Evolutionary conservation across 2,797 vertebrate genomes (phyloP).

Genomic region (Danio kyathit): DNA sequence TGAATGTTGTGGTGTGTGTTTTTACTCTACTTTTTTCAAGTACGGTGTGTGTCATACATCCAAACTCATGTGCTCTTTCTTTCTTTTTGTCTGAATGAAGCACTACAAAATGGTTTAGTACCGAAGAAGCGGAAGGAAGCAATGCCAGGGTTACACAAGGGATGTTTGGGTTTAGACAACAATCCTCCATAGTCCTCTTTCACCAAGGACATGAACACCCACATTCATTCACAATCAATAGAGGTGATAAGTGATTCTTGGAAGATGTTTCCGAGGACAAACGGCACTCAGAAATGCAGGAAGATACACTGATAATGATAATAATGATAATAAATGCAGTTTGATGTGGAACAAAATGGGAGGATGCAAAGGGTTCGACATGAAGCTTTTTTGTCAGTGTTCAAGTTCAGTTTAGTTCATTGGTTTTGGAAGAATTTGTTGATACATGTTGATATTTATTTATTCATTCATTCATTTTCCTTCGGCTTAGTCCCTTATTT

Average conservation of each 20-base stretch:
- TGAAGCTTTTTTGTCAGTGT: neutral
- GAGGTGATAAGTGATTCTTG: neutral
- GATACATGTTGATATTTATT: no score
- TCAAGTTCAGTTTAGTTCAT: neutral
- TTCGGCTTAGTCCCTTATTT: no score
- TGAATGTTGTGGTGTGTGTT: no score
- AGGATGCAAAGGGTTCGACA: neutral
- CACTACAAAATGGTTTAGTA: neutral
- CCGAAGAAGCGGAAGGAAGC: conserved; percentile 20
- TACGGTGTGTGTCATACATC: neutral
- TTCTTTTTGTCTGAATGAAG: neutral
- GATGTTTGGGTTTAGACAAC: conserved; percentile 48
- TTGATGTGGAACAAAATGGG: no score
- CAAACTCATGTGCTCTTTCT: neutral
- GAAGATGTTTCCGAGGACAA: conserved; percentile 45
- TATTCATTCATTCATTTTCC: no score
- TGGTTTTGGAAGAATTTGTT: no score
- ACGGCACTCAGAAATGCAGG: conserved; percentile 51
- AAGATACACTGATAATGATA: neutral
- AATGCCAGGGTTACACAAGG: neutral
- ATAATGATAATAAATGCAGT: no score
- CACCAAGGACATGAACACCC: conserved; percentile 46
- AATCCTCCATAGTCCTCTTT: conserved; percentile 57
- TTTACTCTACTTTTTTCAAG: neutral
- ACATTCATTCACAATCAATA: conserved; percentile 60